phyloP scores from a whole-genome alignment of 2,888 invertebrate genomes.

The Drosophila picticornis region DNA sequence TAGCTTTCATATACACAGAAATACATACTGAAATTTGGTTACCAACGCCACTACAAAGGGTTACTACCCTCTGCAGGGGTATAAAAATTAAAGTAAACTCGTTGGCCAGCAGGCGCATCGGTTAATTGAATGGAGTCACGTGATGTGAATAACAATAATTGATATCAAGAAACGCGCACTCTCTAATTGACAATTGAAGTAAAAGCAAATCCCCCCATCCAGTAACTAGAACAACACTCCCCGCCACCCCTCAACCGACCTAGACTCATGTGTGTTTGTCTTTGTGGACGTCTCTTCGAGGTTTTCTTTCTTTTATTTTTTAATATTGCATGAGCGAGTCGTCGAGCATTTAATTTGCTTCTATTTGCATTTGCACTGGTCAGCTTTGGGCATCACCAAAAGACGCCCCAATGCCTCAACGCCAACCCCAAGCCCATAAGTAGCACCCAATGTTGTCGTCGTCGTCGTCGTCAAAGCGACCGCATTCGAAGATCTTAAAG shows the following conservation, averaged over 20 bases:
- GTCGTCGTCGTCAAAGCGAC: slow-evolving; percentile 79
- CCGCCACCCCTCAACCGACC: neutral
- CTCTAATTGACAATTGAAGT: slow-evolving; percentile 59
- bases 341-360: slow-evolving; percentile 57
- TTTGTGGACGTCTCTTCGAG: slow-evolving; percentile 30
- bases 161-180: slow-evolving; percentile 41
- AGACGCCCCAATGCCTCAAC: neutral
- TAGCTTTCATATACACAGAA: neutral
- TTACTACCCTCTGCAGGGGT: neutral
- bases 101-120: slow-evolving; percentile 71
- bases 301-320: slow-evolving; percentile 37
- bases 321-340: slow-evolving; percentile 66
- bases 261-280: slow-evolving; percentile 39
- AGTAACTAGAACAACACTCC: neutral
- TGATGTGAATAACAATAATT: slow-evolving; percentile 82
- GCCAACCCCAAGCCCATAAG: neutral
- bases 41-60: neutral
- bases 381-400: slow-evolving; percentile 19
- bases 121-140: slow-evolving; percentile 84
- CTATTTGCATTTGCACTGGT: slow-evolving; percentile 71
- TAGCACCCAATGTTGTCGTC: slow-evolving; percentile 41
- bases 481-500: slow-evolving; percentile 82
- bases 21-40: neutral
- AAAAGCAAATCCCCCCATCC: neutral
- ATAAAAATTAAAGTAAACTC: neutral